These are phyloP conservation scores for Vesta saturnalis DNA, from an alignment of 2,888 invertebrate species.

Conservation along the genomic window DNA sequence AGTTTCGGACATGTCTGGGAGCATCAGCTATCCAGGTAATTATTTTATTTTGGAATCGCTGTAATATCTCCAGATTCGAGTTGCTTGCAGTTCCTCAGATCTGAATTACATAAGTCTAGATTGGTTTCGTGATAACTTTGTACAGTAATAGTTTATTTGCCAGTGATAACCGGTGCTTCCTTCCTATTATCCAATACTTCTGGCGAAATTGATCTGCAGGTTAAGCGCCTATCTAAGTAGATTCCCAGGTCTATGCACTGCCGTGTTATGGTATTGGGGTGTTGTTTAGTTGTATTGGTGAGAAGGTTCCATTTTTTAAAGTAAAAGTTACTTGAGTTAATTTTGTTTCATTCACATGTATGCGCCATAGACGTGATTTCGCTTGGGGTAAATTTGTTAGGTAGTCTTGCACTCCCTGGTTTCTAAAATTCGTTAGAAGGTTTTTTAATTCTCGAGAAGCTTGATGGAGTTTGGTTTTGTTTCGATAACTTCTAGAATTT, in stretches of 20 bases:
- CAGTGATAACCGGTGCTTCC: neutral
- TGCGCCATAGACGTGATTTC: no score
- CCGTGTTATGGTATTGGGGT: no score
- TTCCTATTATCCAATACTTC: conserved; percentile 10
- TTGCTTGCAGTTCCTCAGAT: conserved; percentile 7
- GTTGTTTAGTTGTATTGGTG: neutral
- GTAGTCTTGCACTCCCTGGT: no score
- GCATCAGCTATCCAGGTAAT: neutral
- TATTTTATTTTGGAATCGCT: neutral
- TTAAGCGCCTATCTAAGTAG: no score
- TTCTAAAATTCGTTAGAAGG: neutral
- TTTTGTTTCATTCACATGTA: neutral
- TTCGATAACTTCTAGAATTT: conserved; percentile 5
- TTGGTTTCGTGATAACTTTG: neutral
- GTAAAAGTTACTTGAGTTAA: neutral
- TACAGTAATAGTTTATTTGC: conserved; percentile 17
- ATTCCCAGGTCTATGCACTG: no score
- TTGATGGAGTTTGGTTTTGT: conserved; percentile 16
- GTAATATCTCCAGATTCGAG: neutral
- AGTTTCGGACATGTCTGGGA: neutral
- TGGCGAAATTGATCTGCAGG: neutral
- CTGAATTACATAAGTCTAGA: conserved; percentile 2
- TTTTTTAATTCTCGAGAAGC: conserved; percentile 7
- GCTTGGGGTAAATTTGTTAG: no score
- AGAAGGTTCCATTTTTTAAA: neutral